Percentiles rank a stretch among this genome's conserved stretches.
phyloP scores from a whole-genome alignment of 2,888 invertebrate genomes.

The Actias luna region DNA sequence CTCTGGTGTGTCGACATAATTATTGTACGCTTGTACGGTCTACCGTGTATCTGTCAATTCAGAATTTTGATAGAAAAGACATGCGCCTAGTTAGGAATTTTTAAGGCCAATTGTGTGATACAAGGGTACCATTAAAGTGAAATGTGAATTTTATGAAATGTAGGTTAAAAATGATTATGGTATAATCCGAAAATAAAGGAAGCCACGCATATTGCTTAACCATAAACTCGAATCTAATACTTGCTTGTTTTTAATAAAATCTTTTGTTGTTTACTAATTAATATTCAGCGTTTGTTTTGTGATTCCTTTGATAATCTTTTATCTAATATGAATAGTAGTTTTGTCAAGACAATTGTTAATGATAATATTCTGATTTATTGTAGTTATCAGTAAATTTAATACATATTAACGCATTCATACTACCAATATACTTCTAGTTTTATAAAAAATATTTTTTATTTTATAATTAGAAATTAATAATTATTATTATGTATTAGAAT shows the following conservation, averaged over 20 bases:
- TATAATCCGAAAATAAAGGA: slow-evolving; percentile 48
- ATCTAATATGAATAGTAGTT: slow-evolving; percentile 35
- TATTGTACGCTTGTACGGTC: slow-evolving; percentile 51
- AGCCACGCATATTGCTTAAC: slow-evolving; percentile 42
- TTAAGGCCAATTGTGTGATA: slow-evolving; percentile 51
- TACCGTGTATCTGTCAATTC: slow-evolving; percentile 78
- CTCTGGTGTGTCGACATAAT: slow-evolving; percentile 19
- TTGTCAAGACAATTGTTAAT: slow-evolving; percentile 50
- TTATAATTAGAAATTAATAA: not conserved
- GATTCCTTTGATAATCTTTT: slow-evolving; percentile 26
- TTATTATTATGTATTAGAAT: not conserved
- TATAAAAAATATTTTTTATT: not conserved
- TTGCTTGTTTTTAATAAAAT: slow-evolving; percentile 48
- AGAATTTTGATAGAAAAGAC: slow-evolving; percentile 61
- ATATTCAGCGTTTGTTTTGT: slow-evolving; percentile 28
- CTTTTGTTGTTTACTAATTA: slow-evolving; percentile 46
- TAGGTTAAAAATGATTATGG: slow-evolving; percentile 54
- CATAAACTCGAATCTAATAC: slow-evolving; percentile 35
- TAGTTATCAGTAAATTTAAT: slow-evolving; percentile 11
- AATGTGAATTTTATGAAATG: slow-evolving; percentile 74
- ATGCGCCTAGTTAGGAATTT: slow-evolving; percentile 55
- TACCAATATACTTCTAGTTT: not conserved
- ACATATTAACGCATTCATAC: not conserved
- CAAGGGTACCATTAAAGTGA: slow-evolving; percentile 53
- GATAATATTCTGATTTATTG: not conserved